A percentile compares a stretch with the other conserved stretches of the same genome.
Conservation (phyloP, 1,140 invertebrate species). For the Globodera rostochiensis region DNA sequence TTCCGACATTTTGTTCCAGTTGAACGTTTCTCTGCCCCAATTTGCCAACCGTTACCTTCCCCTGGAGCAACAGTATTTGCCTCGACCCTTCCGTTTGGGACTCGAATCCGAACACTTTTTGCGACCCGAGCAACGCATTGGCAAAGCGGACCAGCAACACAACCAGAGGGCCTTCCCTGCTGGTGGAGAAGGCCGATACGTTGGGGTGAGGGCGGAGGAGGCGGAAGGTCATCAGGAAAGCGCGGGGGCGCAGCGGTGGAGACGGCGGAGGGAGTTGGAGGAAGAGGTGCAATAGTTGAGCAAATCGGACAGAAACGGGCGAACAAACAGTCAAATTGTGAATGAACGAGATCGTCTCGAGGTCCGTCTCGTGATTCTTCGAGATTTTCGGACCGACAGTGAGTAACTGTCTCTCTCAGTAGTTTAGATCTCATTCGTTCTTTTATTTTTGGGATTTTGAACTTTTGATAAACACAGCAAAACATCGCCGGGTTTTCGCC, state of each 20-base stretch:
- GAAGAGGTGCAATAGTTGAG: constrained; percentile 8
- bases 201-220: background rate
- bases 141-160: constrained; percentile 13
- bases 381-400: no score
- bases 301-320: background rate
- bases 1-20: constrained; percentile 8
- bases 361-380: no score
- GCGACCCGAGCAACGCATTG: constrained; percentile 30
- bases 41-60: constrained; percentile 62
- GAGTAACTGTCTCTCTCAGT: no score
- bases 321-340: no score
- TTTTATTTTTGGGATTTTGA: no score
- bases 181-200: constrained; percentile 19
- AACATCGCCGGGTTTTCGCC: background rate
- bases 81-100: constrained; percentile 55
- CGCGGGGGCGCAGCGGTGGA: constrained; percentile 19
- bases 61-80: constrained; percentile 57
- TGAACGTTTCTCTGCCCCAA: constrained; percentile 57
- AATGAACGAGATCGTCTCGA: no score
- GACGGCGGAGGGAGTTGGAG: constrained; percentile 14
- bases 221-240: background rate
- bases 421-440: no score
- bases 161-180: constrained; percentile 24
- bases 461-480: background rate
- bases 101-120: constrained; percentile 58